phyloP scores from a whole-genome alignment of 1,140 invertebrate species.

The Thaumetopoea pityocampa region DNA sequence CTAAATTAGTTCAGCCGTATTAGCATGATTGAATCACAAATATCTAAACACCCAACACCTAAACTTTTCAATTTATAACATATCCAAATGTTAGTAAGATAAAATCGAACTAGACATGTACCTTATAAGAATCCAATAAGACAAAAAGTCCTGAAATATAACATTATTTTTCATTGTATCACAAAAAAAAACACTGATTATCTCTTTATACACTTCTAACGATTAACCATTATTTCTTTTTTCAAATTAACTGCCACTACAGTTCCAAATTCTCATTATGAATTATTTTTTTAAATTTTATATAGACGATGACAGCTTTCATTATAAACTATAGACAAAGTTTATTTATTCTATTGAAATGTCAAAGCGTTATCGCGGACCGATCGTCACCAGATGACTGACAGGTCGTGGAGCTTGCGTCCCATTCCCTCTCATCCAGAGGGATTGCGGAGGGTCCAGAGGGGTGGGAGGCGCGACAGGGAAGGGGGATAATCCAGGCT shows the following conservation, averaged over 20 bases:
- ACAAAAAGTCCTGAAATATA: conserved; percentile 10
- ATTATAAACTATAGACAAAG: not conserved
- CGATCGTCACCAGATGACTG: conserved; percentile 40
- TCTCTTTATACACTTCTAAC: too few species aligned
- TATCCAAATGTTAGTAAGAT: too few species aligned
- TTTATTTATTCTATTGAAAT: conserved; percentile 2
- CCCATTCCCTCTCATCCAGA: conserved; percentile 40
- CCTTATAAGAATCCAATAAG: conserved; percentile 58
- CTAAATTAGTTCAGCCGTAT: too few species aligned
- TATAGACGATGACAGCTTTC: not conserved
- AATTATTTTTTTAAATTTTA: not conserved
- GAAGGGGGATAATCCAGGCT: conserved; percentile 28
- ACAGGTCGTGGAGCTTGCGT: conserved; percentile 19
- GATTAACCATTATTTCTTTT: too few species aligned
- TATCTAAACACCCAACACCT: too few species aligned
- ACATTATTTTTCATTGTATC: conserved; percentile 26
- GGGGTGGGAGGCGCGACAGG: conserved; percentile 32
- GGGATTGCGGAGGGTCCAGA: conserved; percentile 31
- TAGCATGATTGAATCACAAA: too few species aligned
- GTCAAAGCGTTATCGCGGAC: conserved; percentile 24
- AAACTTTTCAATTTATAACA: too few species aligned
- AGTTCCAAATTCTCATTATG: too few species aligned
- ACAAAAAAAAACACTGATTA: conserved; percentile 17
- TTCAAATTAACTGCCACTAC: too few species aligned
- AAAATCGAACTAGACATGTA: too few species aligned